Evolutionary conservation across 2,797 vertebrate genomes (phyloP).

Genomic region (Myotis daubentonii): DNA sequence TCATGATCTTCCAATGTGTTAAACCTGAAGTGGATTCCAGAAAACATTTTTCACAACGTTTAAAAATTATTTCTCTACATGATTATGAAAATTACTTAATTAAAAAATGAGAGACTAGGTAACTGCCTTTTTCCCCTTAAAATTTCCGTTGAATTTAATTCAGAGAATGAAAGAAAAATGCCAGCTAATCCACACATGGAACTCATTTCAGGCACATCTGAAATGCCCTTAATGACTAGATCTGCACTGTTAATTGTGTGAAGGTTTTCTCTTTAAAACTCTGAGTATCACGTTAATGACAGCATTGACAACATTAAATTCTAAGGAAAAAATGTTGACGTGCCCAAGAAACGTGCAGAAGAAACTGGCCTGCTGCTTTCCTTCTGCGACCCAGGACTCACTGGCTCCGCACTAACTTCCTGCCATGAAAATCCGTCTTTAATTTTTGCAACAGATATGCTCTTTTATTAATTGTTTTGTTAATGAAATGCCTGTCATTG

Average conservation of each 20-base stretch:
- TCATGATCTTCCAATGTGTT: slow-evolving; percentile 94
- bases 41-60: slow-evolving; percentile 50
- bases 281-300: slow-evolving; percentile 68
- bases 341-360: slow-evolving; percentile 32
- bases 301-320: slow-evolving; percentile 52
- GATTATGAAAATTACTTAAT: slow-evolving; percentile 14
- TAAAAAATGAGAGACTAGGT: neutral
- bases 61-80: neutral
- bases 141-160: slow-evolving; percentile 70
- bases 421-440: slow-evolving; percentile 61
- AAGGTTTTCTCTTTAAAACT: slow-evolving; percentile 65
- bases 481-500: slow-evolving; percentile 69
- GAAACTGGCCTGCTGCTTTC: slow-evolving; percentile 46
- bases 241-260: slow-evolving; percentile 73
- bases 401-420: slow-evolving; percentile 45
- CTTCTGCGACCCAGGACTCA: slow-evolving; percentile 36
- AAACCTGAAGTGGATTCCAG: slow-evolving; percentile 74
- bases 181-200: neutral
- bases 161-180: neutral
- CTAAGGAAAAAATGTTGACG: slow-evolving; percentile 51
- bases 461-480: slow-evolving; percentile 74
- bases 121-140: slow-evolving; percentile 56
- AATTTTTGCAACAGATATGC: slow-evolving; percentile 33
- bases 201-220: slow-evolving; percentile 46
- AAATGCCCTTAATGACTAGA: slow-evolving; percentile 70